phyloP scores from a whole-genome alignment of 2,113 vertebrate species.

The Struthidea cinerea region DNA sequence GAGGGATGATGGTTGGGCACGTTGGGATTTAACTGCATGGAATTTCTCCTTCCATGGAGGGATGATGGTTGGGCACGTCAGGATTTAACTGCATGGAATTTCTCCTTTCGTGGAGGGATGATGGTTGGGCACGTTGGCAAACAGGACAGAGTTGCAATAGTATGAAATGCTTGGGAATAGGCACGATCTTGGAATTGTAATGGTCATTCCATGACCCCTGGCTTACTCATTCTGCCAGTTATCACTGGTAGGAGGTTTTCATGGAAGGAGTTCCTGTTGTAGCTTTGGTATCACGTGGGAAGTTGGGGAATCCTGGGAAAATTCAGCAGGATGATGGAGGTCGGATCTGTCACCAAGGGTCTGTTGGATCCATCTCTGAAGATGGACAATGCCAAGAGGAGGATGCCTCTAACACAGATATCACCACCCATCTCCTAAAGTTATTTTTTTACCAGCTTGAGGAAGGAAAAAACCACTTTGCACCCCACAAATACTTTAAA shows the following conservation, averaged over 20 bases:
- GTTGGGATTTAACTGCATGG: neutral
- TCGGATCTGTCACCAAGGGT: neutral
- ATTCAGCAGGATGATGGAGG: neutral
- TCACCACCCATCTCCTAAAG: neutral
- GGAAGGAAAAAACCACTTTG: constrained; percentile 21
- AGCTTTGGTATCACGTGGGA: neutral
- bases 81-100: neutral
- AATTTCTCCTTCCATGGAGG: neutral
- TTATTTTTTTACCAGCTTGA: neutral
- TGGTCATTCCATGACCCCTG: neutral
- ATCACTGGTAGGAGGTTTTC: neutral
- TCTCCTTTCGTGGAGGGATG: neutral
- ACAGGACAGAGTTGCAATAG: neutral
- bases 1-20: too few species aligned
- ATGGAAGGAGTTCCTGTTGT: neutral
- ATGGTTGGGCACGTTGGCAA: fast-evolving
- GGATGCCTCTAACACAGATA: neutral
- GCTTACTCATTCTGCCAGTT: neutral
- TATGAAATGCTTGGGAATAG: neutral
- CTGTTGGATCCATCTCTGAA: neutral
- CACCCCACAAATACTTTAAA: fast-evolving
- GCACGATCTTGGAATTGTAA: neutral
- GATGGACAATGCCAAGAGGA: neutral
- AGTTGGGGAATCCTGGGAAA: neutral
- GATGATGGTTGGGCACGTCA: neutral